Evolutionary conservation across 2,888 invertebrate genomes (phyloP), one percentile per base, ranked within the genome.

Genomic region (Carpatolechia fugitivella): DNA sequence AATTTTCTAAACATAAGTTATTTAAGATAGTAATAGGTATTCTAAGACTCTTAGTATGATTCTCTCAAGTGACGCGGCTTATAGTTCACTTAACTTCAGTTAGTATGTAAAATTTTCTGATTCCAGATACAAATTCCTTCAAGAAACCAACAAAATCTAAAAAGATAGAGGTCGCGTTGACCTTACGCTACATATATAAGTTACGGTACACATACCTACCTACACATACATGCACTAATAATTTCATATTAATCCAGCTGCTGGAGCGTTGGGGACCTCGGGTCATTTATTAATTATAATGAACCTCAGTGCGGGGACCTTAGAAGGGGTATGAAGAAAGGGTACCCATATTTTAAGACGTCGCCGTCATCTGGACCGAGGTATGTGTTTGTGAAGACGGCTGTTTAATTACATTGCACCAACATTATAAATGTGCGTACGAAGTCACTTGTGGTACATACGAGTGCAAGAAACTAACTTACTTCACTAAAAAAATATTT

Each of bases 281-380:
- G 85, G 87, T 89, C 90, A 90, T 89, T 88, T 87, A 90, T 90
- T 90, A 91, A 90, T 91, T 90, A 90, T 82, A 80, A 80, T 76
- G 78, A 78, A 77, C 77, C 77, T 69, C 67, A 66, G 62, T 73
- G 75, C 79, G 75, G 74, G 65, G 69, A 3, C 35, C n/a, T n/a
- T 35, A 6, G 72, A 72, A 76, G 76, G 78, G 75, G 72, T 74
- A 77, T 80, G 80, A 86, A 85, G 86, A 82, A 85, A 85, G 86
- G 87, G 82, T 71, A 71, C 78, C 83, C 75, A 83, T 85, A 85
- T 87, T 86, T 85, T 86, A 88, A 88, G 87, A 88, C 76, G 84
- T 77, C 77, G 77, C 68, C 83, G 78, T 82, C 86, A 85, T 83
- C 78, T 85, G 84, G 82, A 74, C 73, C 63, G 71, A 78, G 82